A percentile compares a stretch with the other conserved stretches of the same genome.
Evolutionary conservation across 2,113 vertebrate genomes (phyloP).

Genomic region (Apus apus): DNA sequence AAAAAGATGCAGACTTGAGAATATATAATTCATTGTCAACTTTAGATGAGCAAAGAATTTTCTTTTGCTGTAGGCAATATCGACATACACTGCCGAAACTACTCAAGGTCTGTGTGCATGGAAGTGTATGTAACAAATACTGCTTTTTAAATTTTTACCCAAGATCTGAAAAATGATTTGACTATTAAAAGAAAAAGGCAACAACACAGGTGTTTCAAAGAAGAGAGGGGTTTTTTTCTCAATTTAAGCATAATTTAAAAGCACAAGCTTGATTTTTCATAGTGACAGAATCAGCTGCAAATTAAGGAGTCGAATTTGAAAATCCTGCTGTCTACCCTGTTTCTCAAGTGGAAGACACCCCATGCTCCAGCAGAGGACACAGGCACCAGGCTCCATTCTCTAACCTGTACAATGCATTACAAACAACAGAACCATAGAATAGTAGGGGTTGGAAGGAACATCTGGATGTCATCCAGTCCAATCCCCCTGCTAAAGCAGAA

Average conservation of each 20-base stretch:
- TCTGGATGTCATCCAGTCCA: no score
- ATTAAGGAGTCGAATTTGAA: not conserved
- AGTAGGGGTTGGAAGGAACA: no score
- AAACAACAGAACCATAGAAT: not conserved
- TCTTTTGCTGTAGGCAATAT: not conserved
- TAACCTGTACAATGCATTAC: not conserved
- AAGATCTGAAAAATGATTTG: not conserved
- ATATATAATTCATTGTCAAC: not conserved
- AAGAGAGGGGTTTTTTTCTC: not conserved
- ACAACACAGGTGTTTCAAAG: not conserved
- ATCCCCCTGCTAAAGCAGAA: no score
- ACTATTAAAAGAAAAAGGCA: not conserved
- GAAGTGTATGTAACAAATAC: not conserved
- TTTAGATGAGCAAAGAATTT: not conserved
- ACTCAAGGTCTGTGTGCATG: accelerated
- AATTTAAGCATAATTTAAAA: not conserved
- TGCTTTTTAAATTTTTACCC: not conserved
- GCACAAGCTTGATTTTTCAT: not conserved
- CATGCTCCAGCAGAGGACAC: not conserved
- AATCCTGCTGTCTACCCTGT: not conserved
- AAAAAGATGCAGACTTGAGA: not conserved
- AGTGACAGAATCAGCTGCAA: not conserved
- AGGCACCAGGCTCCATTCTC: not conserved
- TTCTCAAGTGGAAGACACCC: not conserved
- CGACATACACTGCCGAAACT: not conserved